These are phyloP conservation scores for Drosophila melanosoma DNA, from an alignment of 2,888 invertebrate species.

Conservation along the genomic window DNA sequence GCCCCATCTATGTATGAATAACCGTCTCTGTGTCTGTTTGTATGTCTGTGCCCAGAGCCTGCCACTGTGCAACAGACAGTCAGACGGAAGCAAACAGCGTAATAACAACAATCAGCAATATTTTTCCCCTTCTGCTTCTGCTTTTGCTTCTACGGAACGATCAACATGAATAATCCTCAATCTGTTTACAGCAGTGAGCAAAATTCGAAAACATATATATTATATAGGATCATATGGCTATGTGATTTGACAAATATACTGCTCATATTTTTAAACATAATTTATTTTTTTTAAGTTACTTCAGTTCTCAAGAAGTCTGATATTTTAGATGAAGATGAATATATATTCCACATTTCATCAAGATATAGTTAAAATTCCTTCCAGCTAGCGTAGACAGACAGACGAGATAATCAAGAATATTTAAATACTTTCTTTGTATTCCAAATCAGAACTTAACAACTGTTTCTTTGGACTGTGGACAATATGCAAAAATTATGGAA, in stretches of 20 bases:
- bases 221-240: too few species aligned
- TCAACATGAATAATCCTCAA: conserved; percentile 38
- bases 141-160: conserved; percentile 26
- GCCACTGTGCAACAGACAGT: conserved; percentile 14
- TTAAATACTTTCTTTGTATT: neutral
- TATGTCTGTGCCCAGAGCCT: neutral
- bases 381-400: neutral
- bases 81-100: conserved; percentile 51
- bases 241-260: neutral
- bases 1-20: conserved; percentile 1
- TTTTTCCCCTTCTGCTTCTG: conserved; percentile 12
- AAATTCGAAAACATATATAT: neutral
- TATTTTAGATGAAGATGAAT: neutral
- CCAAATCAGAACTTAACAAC: neutral
- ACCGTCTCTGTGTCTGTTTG: neutral
- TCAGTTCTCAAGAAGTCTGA: neutral
- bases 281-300: neutral
- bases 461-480: neutral
- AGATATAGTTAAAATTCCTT: neutral
- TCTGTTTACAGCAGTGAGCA: conserved; percentile 34
- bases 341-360: neutral
- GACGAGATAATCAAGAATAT: neutral
- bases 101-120: conserved; percentile 70
- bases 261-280: neutral
- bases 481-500: neutral